These are phyloP conservation scores for Perizoma flavofasciatum DNA, from an alignment of 2,888 invertebrate species.

Conservation along the genomic window DNA sequence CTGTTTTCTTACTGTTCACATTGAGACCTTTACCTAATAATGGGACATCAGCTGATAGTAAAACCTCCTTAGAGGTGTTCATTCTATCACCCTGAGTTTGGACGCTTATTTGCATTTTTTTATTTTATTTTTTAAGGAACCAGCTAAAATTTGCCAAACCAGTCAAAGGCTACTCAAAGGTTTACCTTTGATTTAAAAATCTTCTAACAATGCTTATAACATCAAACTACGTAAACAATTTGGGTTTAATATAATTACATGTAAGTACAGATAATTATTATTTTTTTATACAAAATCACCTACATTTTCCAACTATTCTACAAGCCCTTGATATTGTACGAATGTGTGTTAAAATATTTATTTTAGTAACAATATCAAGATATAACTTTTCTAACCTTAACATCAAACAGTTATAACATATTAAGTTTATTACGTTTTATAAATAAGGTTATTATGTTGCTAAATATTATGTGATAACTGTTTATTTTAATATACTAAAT, in stretches of 20 bases:
- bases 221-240: conserved; percentile 56
- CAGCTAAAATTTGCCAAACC: conserved; percentile 47
- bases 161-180: conserved; percentile 50
- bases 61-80: too few species aligned
- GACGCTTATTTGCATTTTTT: too few species aligned
- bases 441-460: conserved; percentile 12
- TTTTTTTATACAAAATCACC: conserved; percentile 45
- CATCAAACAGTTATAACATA: conserved; percentile 41
- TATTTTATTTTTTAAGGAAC: too few species aligned
- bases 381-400: conserved; percentile 28
- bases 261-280: conserved; percentile 38
- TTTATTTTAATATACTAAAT: not conserved
- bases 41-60: too few species aligned
- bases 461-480: not conserved
- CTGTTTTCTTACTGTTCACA: too few species aligned
- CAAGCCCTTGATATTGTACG: conserved; percentile 42
- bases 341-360: conserved; percentile 26
- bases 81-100: too few species aligned
- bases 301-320: conserved; percentile 50
- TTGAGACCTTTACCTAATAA: too few species aligned
- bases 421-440: conserved; percentile 18
- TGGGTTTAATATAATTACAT: conserved; percentile 46
- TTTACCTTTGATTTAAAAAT: conserved; percentile 52
- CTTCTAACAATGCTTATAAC: conserved; percentile 68
- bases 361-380: conserved; percentile 25